Evolutionary conservation across 2,797 vertebrate species (phyloP).

Genomic region (Psittacula echo): DNA sequence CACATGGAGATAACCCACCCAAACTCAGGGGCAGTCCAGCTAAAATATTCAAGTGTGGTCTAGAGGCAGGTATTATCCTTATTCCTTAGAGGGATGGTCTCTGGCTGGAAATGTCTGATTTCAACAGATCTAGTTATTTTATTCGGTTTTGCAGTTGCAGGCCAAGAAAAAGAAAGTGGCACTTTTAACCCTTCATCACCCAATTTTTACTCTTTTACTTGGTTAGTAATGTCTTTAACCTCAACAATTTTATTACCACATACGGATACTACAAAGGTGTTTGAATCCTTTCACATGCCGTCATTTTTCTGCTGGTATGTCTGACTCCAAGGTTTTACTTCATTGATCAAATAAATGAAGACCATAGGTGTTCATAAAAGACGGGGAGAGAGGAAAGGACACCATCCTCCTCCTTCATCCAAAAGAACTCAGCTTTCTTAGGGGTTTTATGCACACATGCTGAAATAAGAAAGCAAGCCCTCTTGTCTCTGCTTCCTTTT

Average conservation of each 20-base stretch:
- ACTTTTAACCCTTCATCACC: background rate
- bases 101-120: background rate
- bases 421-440: background rate
- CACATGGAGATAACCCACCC: background rate
- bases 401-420: background rate
- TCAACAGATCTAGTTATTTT: background rate
- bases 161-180: background rate
- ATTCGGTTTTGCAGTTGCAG: background rate
- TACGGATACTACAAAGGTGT: background rate
- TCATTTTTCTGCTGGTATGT: background rate
- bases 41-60: background rate
- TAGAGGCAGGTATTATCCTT: background rate
- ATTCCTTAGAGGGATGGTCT: background rate
- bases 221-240: background rate
- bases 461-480: background rate
- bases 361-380: background rate
- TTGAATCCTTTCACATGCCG: background rate
- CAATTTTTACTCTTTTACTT: background rate
- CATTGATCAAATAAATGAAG: background rate
- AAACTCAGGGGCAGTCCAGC: background rate
- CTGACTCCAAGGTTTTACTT: background rate
- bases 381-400: background rate
- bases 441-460: background rate
- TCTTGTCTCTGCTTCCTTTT: background rate
- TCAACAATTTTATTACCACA: background rate